Conservation (phyloP, 2,888 invertebrate species). For the Hydriomena furcata region DNA sequence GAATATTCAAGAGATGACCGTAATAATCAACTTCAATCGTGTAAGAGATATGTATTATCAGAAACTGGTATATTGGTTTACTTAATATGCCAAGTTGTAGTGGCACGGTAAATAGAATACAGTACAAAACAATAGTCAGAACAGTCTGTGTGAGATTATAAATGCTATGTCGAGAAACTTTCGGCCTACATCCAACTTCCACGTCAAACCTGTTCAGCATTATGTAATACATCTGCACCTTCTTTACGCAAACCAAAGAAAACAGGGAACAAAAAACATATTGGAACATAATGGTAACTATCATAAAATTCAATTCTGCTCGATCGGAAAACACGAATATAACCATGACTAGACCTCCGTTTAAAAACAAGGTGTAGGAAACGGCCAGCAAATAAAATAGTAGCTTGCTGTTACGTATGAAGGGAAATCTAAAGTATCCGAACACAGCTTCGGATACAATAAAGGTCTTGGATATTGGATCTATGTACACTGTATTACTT, state of each 20-base stretch:
- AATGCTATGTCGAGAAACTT: slow-evolving; percentile 42
- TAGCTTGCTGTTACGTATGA: slow-evolving; percentile 38
- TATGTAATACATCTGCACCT: slow-evolving; percentile 46
- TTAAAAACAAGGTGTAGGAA: slow-evolving; percentile 33
- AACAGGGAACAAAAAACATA: slow-evolving; percentile 40
- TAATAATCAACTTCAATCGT: slow-evolving; percentile 53
- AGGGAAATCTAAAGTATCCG: slow-evolving; percentile 48
- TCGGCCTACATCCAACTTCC: slow-evolving; percentile 51
- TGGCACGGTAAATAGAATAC: slow-evolving; percentile 31
- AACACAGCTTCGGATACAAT: slow-evolving; percentile 42
- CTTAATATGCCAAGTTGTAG: slow-evolving; percentile 17
- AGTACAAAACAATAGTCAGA: slow-evolving; percentile 34
- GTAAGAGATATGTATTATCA: slow-evolving; percentile 42
- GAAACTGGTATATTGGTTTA: slow-evolving; percentile 13
- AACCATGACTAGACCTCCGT: slow-evolving; percentile 16
- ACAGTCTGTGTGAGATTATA: slow-evolving; percentile 41
- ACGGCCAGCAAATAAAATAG: slow-evolving; percentile 35
- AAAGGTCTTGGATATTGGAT: slow-evolving; percentile 50
- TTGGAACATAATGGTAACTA: slow-evolving; percentile 25
- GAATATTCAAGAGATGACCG: slow-evolving; percentile 56
- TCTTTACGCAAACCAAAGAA: slow-evolving; percentile 43
- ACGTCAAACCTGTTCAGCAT: slow-evolving; percentile 53
- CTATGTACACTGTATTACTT: slow-evolving; percentile 42
- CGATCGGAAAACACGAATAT: background rate
- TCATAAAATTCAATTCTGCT: background rate